These are phyloP conservation scores for Poecilobothrus nobilitatus DNA, from an alignment of 2,888 invertebrate genomes.

Conservation along the genomic window DNA sequence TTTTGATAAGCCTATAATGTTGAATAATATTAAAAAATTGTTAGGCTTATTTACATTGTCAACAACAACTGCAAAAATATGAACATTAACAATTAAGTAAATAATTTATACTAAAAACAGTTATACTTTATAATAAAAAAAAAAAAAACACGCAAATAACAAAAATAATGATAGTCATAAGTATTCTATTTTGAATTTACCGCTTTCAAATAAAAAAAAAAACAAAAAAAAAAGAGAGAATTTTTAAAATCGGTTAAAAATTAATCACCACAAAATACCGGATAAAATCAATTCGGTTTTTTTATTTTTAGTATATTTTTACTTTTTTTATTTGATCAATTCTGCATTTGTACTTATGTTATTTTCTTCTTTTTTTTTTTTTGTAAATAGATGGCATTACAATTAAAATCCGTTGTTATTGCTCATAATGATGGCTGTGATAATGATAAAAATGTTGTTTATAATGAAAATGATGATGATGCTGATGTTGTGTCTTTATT, in stretches of 20 bases:
- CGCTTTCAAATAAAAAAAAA: not conserved
- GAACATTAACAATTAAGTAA: no score
- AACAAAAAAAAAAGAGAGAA: no score
- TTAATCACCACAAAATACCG: slow-evolving; percentile 6
- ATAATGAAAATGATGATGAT: not conserved
- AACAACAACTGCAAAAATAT: no score
- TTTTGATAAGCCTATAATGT: no score
- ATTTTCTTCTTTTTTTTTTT: not conserved
- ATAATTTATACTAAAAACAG: not conserved
- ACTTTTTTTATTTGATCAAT: not conserved
- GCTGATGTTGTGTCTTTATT: not conserved
- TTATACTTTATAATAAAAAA: not conserved
- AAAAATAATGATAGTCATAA: no score
- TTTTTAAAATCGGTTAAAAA: not conserved
- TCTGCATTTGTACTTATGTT: no score
- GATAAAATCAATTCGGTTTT: slow-evolving; percentile 1
- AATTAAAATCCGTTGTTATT: slow-evolving; percentile 6
- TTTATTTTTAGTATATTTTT: not conserved
- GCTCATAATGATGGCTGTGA: not conserved
- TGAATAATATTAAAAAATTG: no score
- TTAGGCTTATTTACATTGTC: no score
- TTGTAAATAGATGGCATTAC: slow-evolving; percentile 1
- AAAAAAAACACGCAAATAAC: not conserved
- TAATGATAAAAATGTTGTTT: not conserved
- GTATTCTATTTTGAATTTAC: not conserved